Evolutionary conservation across 2,888 invertebrate species (phyloP), one percentile per base, ranked within the genome.

Genomic region (Agrilus biguttatus): DNA sequence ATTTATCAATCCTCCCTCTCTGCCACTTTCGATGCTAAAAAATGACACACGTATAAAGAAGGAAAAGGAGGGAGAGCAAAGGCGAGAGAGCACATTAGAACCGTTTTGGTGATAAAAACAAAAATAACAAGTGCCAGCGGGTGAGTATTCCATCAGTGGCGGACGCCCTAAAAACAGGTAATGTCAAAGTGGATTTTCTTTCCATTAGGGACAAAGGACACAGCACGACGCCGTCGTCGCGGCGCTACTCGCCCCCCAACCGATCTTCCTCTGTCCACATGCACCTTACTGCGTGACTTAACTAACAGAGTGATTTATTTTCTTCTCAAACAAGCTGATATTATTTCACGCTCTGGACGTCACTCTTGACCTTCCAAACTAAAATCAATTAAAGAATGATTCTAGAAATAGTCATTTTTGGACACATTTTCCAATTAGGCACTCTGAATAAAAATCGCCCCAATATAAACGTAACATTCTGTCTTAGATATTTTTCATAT

Each of bases 241-340:
- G 45, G 43, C 46, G 39, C 43, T 42, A 44, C 40, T 46, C 42
- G 47, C 45, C 42, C 43, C 34, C 37, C 21, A 32, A 37, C 41
- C 45, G 46, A 44, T 45, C 23, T 21, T 45, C 45, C 44, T 50
- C 44, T 45, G 44, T 47, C 45, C 47, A 41, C 42, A 42, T 49
- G 45, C 43, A 45, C 44, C 41, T 46, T 50, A 48, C 47, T 49
- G 47, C 43, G 44, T 48, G 51, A 53, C 53, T 55, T 54, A 51
- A 50, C 48, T 53, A 54, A 53, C 45, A 44, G 49, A 51, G 47
- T 53, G 53, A 55, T 55, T 54, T 63, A 63, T 63, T 63, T 65
- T 63, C 61, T 60, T 58, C 54, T 54, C 60, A 63, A 63, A 63
- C 63, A 60, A 64, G 62, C 62, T 58, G 59, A 61, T 8, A 57